Evolutionary conservation across 2,797 vertebrate species (phyloP).

Genomic region (Gymnoscopelus braueri): DNA sequence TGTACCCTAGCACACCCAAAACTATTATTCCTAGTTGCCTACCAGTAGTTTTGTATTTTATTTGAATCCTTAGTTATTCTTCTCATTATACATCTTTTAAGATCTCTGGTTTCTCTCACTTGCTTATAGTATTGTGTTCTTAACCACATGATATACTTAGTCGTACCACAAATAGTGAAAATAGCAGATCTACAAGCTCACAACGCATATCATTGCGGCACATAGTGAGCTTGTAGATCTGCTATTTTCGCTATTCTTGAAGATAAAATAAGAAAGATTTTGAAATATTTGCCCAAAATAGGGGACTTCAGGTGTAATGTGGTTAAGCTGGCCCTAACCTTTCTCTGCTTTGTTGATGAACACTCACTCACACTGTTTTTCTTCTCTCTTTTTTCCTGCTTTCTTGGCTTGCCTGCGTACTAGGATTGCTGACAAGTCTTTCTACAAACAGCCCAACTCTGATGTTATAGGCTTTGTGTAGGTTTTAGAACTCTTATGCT

Average conservation of each 20-base stretch:
- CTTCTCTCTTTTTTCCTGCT: slow-evolving; percentile 68
- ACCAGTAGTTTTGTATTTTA: background rate
- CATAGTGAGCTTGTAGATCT: too few relatives aligned
- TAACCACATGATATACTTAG: too few relatives aligned
- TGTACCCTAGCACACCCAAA: too few relatives aligned
- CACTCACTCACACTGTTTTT: slow-evolving; percentile 78
- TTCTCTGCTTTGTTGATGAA: slow-evolving; percentile 69
- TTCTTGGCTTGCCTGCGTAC: slow-evolving; percentile 74
- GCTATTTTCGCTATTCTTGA: too few relatives aligned
- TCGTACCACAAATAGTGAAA: too few relatives aligned
- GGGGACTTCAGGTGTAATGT: too few relatives aligned
- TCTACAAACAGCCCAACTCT: slow-evolving; percentile 99
- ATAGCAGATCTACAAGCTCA: too few relatives aligned
- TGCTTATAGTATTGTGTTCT: slow-evolving; percentile 17
- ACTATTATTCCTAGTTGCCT: too few relatives aligned
- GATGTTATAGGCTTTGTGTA: slow-evolving; percentile 99
- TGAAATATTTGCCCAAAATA: too few relatives aligned
- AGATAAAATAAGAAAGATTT: too few relatives aligned
- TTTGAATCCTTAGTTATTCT: background rate
- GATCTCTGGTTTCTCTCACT: slow-evolving; percentile 55
- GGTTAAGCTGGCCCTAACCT: slow-evolving; percentile 44
- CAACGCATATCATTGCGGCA: too few relatives aligned
- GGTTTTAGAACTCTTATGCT: slow-evolving; percentile 79
- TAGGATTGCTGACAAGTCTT: slow-evolving; percentile 99
- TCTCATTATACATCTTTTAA: slow-evolving; percentile 30